Base-by-base conservation (phyloP, 1,140 invertebrate species). In the Limonius californicus region DNA sequence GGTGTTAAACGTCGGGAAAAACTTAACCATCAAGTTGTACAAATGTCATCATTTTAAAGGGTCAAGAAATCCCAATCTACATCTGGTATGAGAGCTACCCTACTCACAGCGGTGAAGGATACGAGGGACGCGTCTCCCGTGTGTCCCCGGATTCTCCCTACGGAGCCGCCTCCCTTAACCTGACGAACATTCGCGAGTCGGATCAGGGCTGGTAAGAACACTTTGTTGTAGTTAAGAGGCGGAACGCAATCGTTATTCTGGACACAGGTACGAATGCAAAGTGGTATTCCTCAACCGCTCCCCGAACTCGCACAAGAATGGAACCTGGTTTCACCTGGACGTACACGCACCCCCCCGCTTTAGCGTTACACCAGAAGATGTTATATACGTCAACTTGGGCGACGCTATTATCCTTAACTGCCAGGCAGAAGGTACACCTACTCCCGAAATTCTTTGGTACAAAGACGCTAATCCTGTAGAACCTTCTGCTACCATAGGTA, bases 51-150 rank as follows among this genome's bases (percentile, higher is more conserved):
- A 18, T 74, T 70, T 72, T 77, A 76, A 84, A 93, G 91, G 91
- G 90, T 77, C 86, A 90, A 83, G 92, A 94, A 80, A 90, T 94
- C 80, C 92, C 94, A 67, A 94, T 96, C 78, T 96, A 94, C 83
- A 96, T 96, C 79, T 96, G 93, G 93, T 97, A 96, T 84, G 92
- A 95, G 80, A 93, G 91, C 75, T 97, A 97, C 79, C 93, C 93
- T 66, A 93, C 94, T 56, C 94, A 97, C 82, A 91, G 89, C 72
- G 93, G 90, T 67, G 90, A 93, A 72, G 92, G 91, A 30, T 97
- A 95, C 80, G 90, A 94, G 76, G 92, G 91, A 54, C 83, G 94
- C 55, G 93, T 96, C 70, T 91, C 91, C 32, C 85, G 91, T 63
- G 92, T 95, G 64, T 87, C 89, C 63, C 86, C 87, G 59, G 90